phyloP scores from a whole-genome alignment of 2,797 vertebrate genomes.

The Sebastolobus alascanus region DNA sequence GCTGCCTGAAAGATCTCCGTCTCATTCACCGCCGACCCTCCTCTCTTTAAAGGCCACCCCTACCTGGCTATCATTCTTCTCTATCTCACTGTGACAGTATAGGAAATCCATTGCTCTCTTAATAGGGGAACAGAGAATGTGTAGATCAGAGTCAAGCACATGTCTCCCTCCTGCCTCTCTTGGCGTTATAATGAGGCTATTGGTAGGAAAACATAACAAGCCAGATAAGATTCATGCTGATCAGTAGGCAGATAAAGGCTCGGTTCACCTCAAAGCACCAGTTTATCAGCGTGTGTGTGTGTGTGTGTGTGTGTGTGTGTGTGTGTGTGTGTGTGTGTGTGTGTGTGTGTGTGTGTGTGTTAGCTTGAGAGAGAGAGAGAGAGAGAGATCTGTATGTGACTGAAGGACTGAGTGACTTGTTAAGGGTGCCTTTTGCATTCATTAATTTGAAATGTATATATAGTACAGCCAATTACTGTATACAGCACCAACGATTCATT shows the following conservation, averaged over 20 bases:
- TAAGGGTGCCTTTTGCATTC: conserved; percentile 2
- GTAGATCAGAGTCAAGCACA: conserved; percentile 74
- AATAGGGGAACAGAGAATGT: conserved; percentile 69
- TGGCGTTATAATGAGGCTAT: conserved; percentile 63
- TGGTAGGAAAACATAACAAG: conserved; percentile 62
- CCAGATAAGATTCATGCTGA: conserved; percentile 71
- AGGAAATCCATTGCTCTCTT: conserved; percentile 75
- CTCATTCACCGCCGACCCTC: conserved; percentile 38
- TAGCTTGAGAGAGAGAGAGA: not conserved
- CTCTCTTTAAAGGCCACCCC: conserved; percentile 51
- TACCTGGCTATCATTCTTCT: conserved; percentile 44
- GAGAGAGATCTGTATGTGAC: conserved; percentile 4
- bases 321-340: not conserved
- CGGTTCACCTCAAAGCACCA: conserved; percentile 48
- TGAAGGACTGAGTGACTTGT: conserved; percentile 29
- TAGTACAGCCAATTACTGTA: conserved; percentile 32
- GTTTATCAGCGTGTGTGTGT: conserved; percentile 21
- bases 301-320: not conserved
- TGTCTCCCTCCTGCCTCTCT: conserved; percentile 48
- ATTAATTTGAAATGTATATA: conserved; percentile 22
- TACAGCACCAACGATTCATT: conserved; percentile 5
- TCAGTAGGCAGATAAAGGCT: conserved; percentile 63
- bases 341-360: not conserved
- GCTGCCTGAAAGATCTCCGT: conserved; percentile 28
- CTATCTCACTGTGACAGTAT: conserved; percentile 58